These are phyloP conservation scores for Syrmaticus mikado DNA, from an alignment of 2,113 vertebrate species.

Conservation along the genomic window DNA sequence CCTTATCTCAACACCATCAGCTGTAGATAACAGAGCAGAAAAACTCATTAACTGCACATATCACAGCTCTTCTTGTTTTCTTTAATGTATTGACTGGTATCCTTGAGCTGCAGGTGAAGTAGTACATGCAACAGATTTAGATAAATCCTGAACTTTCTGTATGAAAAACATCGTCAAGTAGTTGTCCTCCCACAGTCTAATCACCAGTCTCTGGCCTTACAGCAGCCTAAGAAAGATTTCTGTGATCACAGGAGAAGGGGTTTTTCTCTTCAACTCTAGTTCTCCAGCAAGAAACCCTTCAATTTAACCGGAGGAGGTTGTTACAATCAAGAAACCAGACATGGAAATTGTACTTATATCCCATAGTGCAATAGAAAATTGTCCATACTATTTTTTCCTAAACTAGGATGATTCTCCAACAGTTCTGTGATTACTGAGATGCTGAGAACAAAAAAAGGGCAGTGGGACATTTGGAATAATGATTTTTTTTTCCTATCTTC, in stretches of 20 bases:
- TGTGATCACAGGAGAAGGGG: background rate
- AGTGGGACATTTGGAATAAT: slow-evolving; percentile 47
- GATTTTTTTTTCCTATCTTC: background rate
- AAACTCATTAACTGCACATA: background rate
- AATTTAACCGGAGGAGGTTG: slow-evolving; percentile 29
- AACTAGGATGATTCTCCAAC: slow-evolving; percentile 57
- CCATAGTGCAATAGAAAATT: slow-evolving; percentile 53
- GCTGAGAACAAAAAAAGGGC: slow-evolving; percentile 48
- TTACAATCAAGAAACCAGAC: slow-evolving; percentile 53
- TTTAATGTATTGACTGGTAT: background rate
- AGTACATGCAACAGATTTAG: background rate
- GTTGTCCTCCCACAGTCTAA: slow-evolving; percentile 1
- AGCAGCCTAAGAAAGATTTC: background rate
- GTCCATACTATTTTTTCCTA: background rate
- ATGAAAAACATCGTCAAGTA: background rate
- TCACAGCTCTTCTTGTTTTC: background rate
- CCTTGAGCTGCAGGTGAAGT: background rate
- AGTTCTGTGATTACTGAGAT: slow-evolving; percentile 68
- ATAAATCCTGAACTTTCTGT: background rate
- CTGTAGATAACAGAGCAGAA: background rate
- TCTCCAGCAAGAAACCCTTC: slow-evolving; percentile 60
- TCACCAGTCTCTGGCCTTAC: background rate
- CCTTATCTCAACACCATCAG: background rate
- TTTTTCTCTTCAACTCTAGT: slow-evolving; percentile 9
- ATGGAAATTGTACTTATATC: slow-evolving; percentile 47